Evolutionary conservation across 2,888 invertebrate species (phyloP).

Genomic region (Macrosiphum euphorbiae): DNA sequence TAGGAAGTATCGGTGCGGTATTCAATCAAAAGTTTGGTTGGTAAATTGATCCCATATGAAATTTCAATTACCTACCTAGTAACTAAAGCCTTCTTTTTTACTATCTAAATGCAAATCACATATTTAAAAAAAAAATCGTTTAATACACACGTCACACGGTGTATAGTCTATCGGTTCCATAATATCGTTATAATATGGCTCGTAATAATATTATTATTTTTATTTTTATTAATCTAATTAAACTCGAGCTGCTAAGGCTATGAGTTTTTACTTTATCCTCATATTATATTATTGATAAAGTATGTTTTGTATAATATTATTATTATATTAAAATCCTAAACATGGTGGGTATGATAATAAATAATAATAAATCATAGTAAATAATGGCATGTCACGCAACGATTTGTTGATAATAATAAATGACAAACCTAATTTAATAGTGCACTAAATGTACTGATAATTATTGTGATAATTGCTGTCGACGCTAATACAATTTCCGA

Average conservation of each 20-base stretch:
- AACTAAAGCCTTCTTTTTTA: background rate
- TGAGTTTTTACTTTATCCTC: too few species aligned
- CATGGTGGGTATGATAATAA: background rate
- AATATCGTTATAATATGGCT: background rate
- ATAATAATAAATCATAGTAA: background rate
- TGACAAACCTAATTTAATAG: background rate
- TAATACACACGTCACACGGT: background rate
- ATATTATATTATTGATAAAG: background rate
- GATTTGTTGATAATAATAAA: background rate
- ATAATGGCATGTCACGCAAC: background rate
- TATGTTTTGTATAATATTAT: background rate
- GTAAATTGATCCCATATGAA: background rate
- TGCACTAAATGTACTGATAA: background rate
- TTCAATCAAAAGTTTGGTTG: background rate
- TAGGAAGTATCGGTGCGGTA: background rate
- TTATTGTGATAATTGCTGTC: background rate
- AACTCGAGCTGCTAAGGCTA: too few species aligned
- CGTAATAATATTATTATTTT: background rate
- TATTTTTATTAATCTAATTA: background rate
- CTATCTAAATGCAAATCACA: background rate
- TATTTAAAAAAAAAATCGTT: background rate
- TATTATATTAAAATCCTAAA: background rate
- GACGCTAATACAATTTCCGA: background rate
- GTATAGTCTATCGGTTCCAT: background rate
- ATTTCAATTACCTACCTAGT: background rate